These are phyloP conservation scores for Hybognathus amarus DNA, from an alignment of 2,797 vertebrate genomes.

Conservation along the genomic window DNA sequence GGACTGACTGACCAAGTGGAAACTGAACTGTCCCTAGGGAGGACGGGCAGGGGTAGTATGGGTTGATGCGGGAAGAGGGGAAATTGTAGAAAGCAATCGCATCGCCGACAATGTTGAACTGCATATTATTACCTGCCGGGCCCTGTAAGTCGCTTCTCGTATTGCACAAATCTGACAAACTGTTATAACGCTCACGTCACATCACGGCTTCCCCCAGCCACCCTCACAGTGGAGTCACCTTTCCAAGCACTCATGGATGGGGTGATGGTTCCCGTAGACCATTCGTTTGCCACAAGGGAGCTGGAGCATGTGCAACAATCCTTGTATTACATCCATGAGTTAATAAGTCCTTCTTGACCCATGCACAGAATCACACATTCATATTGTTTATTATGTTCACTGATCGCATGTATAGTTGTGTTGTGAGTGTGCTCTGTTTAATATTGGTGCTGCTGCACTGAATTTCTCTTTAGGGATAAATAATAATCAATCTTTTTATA, in stretches of 20 bases:
- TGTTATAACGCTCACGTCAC: slow-evolving; percentile 40
- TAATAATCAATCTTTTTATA: slow-evolving; percentile 27
- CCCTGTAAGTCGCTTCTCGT: slow-evolving; percentile 10
- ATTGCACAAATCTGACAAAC: slow-evolving; percentile 34
- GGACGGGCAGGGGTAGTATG: slow-evolving; percentile 34
- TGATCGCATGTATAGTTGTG: not conserved
- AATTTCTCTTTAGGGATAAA: slow-evolving; percentile 41
- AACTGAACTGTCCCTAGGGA: slow-evolving; percentile 60
- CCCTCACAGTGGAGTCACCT: slow-evolving; percentile 36
- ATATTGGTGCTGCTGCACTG: slow-evolving; percentile 9
- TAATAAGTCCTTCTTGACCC: slow-evolving; percentile 15
- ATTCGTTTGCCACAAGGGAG: slow-evolving; percentile 29
- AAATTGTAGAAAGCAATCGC: slow-evolving; percentile 33
- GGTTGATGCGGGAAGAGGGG: slow-evolving; percentile 34
- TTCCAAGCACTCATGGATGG: slow-evolving; percentile 37
- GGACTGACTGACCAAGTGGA: slow-evolving; percentile 65
- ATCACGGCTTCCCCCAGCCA: slow-evolving; percentile 31
- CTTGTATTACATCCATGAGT: slow-evolving; percentile 34
- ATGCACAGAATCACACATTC: not conserved
- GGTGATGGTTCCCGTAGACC: slow-evolving; percentile 45
- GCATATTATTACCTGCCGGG: slow-evolving; percentile 37
- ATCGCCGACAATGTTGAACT: slow-evolving; percentile 2
- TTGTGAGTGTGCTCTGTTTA: not conserved
- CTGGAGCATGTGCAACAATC: slow-evolving; percentile 44
- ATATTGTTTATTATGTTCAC: not conserved